A percentile compares a stretch with the other conserved stretches of the same genome.
Evolutionary conservation across 2,113 vertebrate genomes (phyloP).

Genomic region (Andinoacara biseriatus): DNA sequence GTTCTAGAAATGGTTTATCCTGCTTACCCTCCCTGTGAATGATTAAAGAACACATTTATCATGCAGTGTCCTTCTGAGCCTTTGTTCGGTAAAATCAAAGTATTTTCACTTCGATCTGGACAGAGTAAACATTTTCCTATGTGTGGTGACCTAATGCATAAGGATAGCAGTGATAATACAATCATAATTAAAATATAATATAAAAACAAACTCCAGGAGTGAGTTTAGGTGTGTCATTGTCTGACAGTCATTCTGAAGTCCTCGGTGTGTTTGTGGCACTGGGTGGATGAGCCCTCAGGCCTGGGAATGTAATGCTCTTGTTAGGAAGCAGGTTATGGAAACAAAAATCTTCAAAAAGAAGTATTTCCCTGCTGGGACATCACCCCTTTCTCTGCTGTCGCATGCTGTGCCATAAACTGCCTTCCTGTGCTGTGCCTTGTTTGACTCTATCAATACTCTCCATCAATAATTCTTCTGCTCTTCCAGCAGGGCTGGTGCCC

Average conservation of each 20-base stretch:
- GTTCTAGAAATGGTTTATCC: neutral
- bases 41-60: neutral
- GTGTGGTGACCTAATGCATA: neutral
- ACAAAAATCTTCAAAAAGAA: neutral
- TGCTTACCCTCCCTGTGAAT: neutral
- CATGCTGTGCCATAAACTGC: slow-evolving; percentile 27
- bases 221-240: neutral
- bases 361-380: neutral
- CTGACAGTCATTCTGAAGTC: neutral
- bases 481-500: slow-evolving; percentile 11
- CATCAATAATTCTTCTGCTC: slow-evolving; percentile 33
- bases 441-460: slow-evolving; percentile 39
- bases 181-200: too few relatives aligned
- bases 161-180: slow-evolving; percentile 15
- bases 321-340: slow-evolving; percentile 25
- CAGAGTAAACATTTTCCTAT: neutral
- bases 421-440: slow-evolving; percentile 18
- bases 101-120: slow-evolving; percentile 13
- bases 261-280: neutral
- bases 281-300: neutral
- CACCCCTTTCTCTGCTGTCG: neutral
- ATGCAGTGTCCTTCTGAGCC: neutral
- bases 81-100: slow-evolving; percentile 8
- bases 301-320: neutral
- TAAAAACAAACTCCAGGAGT: neutral